A percentile compares a stretch with the other conserved stretches of the same genome.
phyloP scores from a whole-genome alignment of 2,113 vertebrate species.

The Leptocoma aspasia region DNA sequence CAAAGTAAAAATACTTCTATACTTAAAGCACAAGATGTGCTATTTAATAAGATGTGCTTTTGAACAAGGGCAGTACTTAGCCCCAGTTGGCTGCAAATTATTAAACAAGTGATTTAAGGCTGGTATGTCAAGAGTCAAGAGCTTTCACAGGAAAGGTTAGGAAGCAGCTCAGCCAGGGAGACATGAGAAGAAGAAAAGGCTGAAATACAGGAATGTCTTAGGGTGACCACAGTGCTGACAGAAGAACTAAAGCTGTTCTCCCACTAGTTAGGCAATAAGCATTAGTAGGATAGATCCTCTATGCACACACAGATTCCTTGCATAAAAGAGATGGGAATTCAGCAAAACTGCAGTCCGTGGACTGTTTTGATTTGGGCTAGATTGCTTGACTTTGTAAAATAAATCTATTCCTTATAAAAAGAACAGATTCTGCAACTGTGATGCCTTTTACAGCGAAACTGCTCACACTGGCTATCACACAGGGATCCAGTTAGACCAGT shows the following conservation, averaged over 20 bases:
- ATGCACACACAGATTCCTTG: background rate
- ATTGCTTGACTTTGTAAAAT: background rate
- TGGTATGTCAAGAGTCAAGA: background rate
- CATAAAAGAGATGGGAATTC: background rate
- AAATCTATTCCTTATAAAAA: background rate
- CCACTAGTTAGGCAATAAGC: background rate
- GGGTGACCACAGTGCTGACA: background rate
- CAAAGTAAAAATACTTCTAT: background rate
- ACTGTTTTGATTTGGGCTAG: background rate
- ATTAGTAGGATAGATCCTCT: background rate
- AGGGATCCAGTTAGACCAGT: background rate
- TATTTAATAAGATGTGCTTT: background rate
- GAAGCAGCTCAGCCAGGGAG: background rate
- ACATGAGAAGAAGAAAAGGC: rapidly evolving
- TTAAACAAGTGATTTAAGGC: background rate
- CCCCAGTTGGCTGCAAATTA: background rate
- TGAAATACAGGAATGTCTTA: background rate
- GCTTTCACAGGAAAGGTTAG: background rate
- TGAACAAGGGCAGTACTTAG: background rate
- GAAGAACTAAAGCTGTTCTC: background rate
- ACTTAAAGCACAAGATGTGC: background rate
- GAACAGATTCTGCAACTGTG: background rate
- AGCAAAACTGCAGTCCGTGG: background rate
- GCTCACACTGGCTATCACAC: background rate
- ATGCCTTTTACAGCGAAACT: background rate